Evolutionary conservation across 2,113 vertebrate species (phyloP).

Genomic region (Taurulus bubalis): DNA sequence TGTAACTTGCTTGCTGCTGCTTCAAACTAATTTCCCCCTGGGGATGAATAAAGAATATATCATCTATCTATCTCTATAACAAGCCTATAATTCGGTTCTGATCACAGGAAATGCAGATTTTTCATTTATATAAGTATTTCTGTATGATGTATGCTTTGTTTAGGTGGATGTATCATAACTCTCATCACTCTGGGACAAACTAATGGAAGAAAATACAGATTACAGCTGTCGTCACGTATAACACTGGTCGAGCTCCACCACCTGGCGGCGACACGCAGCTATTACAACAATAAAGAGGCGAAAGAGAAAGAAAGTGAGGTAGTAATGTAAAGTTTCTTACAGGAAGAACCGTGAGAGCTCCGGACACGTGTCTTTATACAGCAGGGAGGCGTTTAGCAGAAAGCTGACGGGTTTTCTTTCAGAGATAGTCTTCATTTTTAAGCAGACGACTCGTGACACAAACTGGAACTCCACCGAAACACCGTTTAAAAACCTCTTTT

Average conservation of each 20-base stretch:
- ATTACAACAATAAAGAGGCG: slow-evolving; percentile 52
- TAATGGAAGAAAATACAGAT: not conserved
- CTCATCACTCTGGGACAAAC: not conserved
- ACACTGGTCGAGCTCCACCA: slow-evolving; percentile 50
- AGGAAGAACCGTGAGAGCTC: slow-evolving; percentile 78
- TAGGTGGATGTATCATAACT: not conserved
- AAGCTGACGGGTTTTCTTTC: slow-evolving; percentile 34
- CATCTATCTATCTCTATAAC: not conserved
- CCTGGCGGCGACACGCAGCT: slow-evolving; percentile 44
- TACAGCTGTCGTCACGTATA: not conserved
- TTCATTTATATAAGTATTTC: not conserved
- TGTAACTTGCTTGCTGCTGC: too few species aligned
- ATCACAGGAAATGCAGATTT: not conserved
- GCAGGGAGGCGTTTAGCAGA: slow-evolving; percentile 69
- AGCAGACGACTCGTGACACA: not conserved
- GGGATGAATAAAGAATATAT: too few species aligned
- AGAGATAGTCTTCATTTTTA: slow-evolving; percentile 20
- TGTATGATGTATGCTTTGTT: not conserved
- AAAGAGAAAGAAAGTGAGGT: not conserved
- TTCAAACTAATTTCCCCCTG: too few species aligned
- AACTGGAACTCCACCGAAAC: not conserved
- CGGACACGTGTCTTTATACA: slow-evolving; percentile 79
- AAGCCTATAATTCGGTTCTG: not conserved
- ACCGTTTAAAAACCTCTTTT: not conserved
- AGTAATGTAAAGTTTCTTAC: slow-evolving; percentile 68